Conservation (phyloP, 2,797 vertebrate genomes). For the Aldrovandia affinis region DNA sequence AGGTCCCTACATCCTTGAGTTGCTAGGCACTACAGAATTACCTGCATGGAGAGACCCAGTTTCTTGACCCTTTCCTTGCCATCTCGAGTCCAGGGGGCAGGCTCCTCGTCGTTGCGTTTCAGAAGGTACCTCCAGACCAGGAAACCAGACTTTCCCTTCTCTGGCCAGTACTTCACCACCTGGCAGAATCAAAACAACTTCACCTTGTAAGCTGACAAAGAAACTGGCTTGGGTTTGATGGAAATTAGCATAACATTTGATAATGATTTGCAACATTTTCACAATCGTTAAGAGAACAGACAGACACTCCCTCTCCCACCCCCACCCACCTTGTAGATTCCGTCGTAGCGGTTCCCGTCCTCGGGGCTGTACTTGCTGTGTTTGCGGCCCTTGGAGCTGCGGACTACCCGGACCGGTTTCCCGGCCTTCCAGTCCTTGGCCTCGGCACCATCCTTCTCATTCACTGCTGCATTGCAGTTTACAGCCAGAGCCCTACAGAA, state of each 20-base stretch:
- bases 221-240: not conserved
- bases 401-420: slow-evolving; percentile 91
- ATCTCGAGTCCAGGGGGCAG: slow-evolving; percentile 93
- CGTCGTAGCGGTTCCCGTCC: slow-evolving; percentile 95
- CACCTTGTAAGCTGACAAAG: not conserved
- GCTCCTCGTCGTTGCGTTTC: slow-evolving; percentile 88
- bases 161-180: slow-evolving; percentile 97
- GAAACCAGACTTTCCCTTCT: slow-evolving; percentile 95
- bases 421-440: slow-evolving; percentile 92
- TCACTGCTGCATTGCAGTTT: slow-evolving; percentile 90
- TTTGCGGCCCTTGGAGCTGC: slow-evolving; percentile 90
- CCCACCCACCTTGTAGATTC: slow-evolving; percentile 91
- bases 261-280: not conserved
- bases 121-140: slow-evolving; percentile 94
- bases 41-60: slow-evolving; percentile 92
- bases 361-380: slow-evolving; percentile 91
- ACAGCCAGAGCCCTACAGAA: slow-evolving; percentile 86
- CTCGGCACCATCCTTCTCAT: slow-evolving; percentile 86
- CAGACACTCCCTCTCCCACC: not conserved
- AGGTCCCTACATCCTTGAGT: too few relatives aligned
- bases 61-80: slow-evolving; percentile 94
- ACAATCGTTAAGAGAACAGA: not conserved
- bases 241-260: not conserved
- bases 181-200: slow-evolving; percentile 46
- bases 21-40: slow-evolving; percentile 51